These are phyloP conservation scores for Gallinago jamesoni DNA, from an alignment of 2,113 vertebrate genomes.

Conservation along the genomic window DNA sequence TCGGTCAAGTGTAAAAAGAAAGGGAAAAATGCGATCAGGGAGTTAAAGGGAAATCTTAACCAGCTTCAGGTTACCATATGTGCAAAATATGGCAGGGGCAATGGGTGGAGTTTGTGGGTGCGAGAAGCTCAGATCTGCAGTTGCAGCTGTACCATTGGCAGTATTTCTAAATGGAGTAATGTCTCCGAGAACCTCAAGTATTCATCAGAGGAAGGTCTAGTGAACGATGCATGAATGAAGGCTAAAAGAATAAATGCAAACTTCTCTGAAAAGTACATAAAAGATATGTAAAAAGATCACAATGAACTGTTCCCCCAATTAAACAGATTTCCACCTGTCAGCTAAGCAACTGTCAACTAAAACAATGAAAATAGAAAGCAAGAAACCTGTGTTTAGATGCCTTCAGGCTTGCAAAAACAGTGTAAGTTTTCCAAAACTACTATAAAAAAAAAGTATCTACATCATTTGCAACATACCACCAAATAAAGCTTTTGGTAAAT, in stretches of 20 bases:
- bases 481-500: not conserved
- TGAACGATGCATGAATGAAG: not conserved
- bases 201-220: not conserved
- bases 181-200: not conserved
- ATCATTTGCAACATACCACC: not conserved
- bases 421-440: not conserved
- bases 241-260: not conserved
- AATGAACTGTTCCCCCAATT: not conserved
- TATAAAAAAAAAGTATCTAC: not conserved
- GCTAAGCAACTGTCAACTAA: not conserved
- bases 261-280: not conserved
- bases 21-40: not conserved
- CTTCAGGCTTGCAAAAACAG: not conserved
- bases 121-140: not conserved
- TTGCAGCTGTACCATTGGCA: not conserved
- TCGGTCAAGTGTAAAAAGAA: not conserved
- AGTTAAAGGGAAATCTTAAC: not conserved
- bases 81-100: not conserved
- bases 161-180: not conserved
- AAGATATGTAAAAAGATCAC: not conserved
- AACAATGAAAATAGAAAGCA: not conserved
- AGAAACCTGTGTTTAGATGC: not conserved
- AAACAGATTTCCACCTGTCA: not conserved
- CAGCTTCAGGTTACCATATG: not conserved
- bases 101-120: accelerated